Percentiles rank a stretch among this genome's conserved stretches.
These are phyloP conservation scores for Euura saliciscinereae DNA, from an alignment of 1,140 invertebrate species.

Conservation along the genomic window DNA sequence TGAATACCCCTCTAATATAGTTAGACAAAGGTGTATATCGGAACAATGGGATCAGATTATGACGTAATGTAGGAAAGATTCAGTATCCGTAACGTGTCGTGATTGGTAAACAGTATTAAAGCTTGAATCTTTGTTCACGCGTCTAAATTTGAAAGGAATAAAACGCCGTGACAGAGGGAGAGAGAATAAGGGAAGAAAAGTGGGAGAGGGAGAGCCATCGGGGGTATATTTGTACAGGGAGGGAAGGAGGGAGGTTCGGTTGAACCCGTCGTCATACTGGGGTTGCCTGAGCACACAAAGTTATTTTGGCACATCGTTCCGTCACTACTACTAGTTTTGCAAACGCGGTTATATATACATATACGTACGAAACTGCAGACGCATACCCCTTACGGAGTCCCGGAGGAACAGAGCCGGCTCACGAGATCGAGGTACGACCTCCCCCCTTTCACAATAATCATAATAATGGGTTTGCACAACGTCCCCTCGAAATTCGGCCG, in stretches of 20 bases:
- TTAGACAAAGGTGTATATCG: too few species aligned
- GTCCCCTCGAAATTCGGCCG: background rate
- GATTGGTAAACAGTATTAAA: slow-evolving; percentile 39
- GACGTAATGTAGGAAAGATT: background rate
- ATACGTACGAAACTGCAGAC: background rate
- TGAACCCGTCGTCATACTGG: slow-evolving; percentile 19
- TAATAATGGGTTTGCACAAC: background rate
- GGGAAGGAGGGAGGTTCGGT: slow-evolving; percentile 21
- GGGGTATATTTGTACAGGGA: slow-evolving; percentile 25
- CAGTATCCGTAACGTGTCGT: background rate
- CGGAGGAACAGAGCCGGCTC: background rate
- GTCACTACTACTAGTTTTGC: background rate
- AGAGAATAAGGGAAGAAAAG: background rate
- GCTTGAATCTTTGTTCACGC: slow-evolving; percentile 47
- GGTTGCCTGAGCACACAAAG: background rate
- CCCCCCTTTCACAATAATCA: background rate
- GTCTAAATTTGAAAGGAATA: slow-evolving; percentile 30
- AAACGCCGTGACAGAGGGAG: background rate
- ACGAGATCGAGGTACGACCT: background rate
- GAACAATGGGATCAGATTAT: background rate
- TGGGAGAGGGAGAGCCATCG: background rate
- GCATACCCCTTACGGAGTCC: background rate
- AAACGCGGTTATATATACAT: background rate
- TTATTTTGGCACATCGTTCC: background rate
- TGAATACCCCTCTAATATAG: too few species aligned